Base-by-base conservation (phyloP, 2,888 invertebrate genomes). In the Xanthorhoe spadicearia region DNA sequence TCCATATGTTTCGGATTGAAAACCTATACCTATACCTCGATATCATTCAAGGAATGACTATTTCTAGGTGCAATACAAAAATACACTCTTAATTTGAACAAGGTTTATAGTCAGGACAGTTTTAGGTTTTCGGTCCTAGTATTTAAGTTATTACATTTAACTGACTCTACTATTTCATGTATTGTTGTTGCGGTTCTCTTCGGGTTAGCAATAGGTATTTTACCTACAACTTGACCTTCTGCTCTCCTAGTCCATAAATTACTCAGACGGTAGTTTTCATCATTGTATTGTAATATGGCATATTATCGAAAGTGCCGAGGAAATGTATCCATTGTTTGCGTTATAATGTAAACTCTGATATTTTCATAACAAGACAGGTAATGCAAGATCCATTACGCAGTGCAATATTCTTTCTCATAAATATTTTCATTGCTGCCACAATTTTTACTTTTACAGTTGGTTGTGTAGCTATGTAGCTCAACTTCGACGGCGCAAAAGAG, bases 241-340 rank as follows among this genome's bases (percentile, higher is more conserved):
- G 17, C 55, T 74, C 74, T 56, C 71, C 61, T 50, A 52, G 64
- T 67, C 65, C 73, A 76, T 72, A 78, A 78, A 79, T 76, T 77
- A 76, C 72, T 76, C 75, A 67, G 59, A 51, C 58, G 52, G 71
- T 74, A 68, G 72, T 81, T 82, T 81, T 80, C 74, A 78, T 82
- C 71, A 75, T 79, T 78, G 75, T 79, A 78, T 78, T 78, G 77
- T 78, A 77, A 78, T 79, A 73, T 74, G 70, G 71, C 72, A 77
- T 80, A 87, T 82, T 84, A 86, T 83, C 76, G 78, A 82, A 84
- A 83, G 81, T 78, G 80, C 81, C 76, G 74, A 85, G 84, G 85
- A 85, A 88, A 86, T 79, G 77, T 74, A 59, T 66, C 81, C 82
- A 85, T 88, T 87, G 87, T 87, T 82, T 83, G 81, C 77, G 74